These are phyloP conservation scores for Euborellia annulipes DNA, from an alignment of 1,140 invertebrate species.

Conservation along the genomic window DNA sequence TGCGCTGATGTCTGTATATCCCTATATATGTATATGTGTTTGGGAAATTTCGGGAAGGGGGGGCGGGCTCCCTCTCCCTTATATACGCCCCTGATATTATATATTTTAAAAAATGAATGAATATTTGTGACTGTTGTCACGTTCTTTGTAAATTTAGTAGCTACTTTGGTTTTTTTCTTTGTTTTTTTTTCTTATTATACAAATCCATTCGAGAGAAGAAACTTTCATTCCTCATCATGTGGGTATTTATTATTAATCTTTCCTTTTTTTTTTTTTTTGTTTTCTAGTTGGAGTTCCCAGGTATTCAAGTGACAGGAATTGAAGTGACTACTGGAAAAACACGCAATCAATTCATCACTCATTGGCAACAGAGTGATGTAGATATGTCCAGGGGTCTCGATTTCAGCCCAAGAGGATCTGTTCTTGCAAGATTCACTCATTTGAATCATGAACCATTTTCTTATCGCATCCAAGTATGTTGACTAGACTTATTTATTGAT, in stretches of 20 bases:
- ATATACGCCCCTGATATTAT: too few species aligned
- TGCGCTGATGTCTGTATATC: too few species aligned
- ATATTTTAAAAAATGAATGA: too few species aligned
- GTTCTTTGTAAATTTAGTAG: too few species aligned
- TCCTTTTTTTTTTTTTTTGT: background rate
- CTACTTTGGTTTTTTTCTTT: too few species aligned
- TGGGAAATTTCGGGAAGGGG: too few species aligned
- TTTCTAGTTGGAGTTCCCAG: conserved; percentile 42
- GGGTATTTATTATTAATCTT: background rate
- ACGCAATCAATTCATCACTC: conserved; percentile 34
- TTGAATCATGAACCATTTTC: conserved; percentile 44
- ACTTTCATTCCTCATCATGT: too few species aligned
- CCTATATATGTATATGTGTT: too few species aligned
- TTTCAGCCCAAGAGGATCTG: conserved; percentile 50
- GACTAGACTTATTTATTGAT: background rate
- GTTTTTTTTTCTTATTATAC: too few species aligned
- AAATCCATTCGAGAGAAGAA: too few species aligned
- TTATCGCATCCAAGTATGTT: conserved; percentile 31
- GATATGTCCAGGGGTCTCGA: conserved; percentile 59
- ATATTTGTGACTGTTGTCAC: too few species aligned
- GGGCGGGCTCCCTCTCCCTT: too few species aligned
- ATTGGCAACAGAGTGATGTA: conserved; percentile 47
- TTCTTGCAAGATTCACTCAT: conserved; percentile 48
- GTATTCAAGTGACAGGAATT: conserved; percentile 38
- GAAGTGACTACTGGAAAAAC: conserved; percentile 25